phyloP scores from a whole-genome alignment of 2,888 invertebrate genomes.

The Lithophane semibrunnea region DNA sequence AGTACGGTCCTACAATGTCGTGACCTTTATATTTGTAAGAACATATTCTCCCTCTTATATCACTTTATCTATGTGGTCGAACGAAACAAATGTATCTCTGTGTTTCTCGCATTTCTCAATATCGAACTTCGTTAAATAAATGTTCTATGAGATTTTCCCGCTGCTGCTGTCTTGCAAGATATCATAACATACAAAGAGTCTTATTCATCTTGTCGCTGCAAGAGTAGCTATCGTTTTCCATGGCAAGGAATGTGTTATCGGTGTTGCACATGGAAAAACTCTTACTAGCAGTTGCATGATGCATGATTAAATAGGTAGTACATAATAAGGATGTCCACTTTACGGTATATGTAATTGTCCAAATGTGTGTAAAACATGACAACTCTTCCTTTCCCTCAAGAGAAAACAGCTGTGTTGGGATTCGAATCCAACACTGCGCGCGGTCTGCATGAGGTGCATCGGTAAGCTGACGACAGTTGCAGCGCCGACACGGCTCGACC shows the following conservation, averaged over 20 bases:
- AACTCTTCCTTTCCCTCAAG: neutral
- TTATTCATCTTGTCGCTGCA: slow-evolving; percentile 7
- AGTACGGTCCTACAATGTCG: slow-evolving; percentile 11
- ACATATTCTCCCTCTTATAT: slow-evolving; percentile 13
- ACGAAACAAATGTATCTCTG: slow-evolving; percentile 30
- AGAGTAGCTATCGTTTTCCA: neutral
- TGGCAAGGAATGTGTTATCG: neutral
- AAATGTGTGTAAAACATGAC: neutral
- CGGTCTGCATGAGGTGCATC: neutral
- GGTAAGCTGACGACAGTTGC: too few species aligned
- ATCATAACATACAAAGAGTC: slow-evolving; percentile 7
- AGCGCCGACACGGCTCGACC: too few species aligned
- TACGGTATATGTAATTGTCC: neutral
- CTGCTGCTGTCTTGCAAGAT: neutral
- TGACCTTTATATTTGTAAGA: slow-evolving; percentile 37
- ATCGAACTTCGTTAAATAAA: slow-evolving; percentile 31
- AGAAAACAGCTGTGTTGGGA: neutral
- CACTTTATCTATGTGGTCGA: slow-evolving; percentile 1
- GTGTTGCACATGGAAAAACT: neutral
- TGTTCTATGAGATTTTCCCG: slow-evolving; percentile 29
- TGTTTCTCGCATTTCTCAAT: slow-evolving; percentile 19
- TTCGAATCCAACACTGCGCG: neutral
- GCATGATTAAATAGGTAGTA: neutral
- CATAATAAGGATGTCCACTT: too few species aligned
- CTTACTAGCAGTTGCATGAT: too few species aligned